Conservation (phyloP, 2,113 vertebrate genomes). For the Crotalus horridus region DNA sequence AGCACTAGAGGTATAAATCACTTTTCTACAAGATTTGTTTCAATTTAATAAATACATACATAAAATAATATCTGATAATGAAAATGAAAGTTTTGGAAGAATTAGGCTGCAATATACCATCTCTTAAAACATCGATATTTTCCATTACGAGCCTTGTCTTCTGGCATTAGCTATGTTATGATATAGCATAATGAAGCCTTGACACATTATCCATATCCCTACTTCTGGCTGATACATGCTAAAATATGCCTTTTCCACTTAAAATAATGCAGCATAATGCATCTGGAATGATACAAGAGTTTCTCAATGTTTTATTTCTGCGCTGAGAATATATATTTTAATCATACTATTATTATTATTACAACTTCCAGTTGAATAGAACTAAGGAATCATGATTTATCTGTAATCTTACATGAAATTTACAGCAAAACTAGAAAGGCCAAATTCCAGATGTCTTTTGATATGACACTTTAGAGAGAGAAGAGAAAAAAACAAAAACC, state of each 20-base stretch:
- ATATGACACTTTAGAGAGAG: slow-evolving; percentile 1
- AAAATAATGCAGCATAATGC: not conserved
- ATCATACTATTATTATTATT: not conserved
- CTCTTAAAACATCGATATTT: not conserved
- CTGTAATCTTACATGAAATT: not conserved
- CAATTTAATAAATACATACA: not conserved
- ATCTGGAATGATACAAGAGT: not conserved
- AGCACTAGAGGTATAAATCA: not conserved
- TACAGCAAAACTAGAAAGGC: not conserved
- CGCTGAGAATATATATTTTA: not conserved
- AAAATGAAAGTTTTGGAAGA: not conserved
- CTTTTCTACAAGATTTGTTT: not conserved
- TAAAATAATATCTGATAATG: not conserved
- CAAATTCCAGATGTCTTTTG: not conserved
- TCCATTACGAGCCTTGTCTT: not conserved
- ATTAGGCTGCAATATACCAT: not conserved
- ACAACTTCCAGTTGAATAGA: not conserved
- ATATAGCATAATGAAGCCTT: not conserved
- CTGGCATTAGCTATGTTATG: not conserved
- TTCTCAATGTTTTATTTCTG: not conserved
- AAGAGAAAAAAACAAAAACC: slow-evolving; percentile 56
- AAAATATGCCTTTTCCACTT: not conserved
- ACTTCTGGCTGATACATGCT: not conserved
- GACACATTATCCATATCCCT: not conserved
- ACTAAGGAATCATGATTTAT: not conserved